A percentile compares a stretch with the other conserved stretches of the same genome.
Evolutionary conservation across 2,113 vertebrate genomes (phyloP).

Genomic region (Gasterosteus aculeatus): DNA sequence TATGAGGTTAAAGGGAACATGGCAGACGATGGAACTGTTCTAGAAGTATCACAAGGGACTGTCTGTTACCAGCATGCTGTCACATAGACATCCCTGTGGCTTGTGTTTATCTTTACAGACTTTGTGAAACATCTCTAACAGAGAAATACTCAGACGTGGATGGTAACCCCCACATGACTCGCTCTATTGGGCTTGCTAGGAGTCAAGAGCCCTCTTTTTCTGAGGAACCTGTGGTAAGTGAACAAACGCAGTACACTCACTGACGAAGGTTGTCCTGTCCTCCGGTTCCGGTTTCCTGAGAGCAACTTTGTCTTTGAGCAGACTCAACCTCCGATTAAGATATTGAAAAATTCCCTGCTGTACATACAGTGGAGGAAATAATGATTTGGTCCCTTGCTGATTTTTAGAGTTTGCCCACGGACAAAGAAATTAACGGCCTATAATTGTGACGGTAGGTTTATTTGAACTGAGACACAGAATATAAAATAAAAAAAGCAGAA

Average conservation of each 20-base stretch:
- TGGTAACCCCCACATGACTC: slow-evolving; percentile 67
- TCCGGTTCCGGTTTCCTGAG: too few species aligned
- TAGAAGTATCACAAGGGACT: background rate
- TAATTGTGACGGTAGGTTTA: too few species aligned
- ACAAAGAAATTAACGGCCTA: too few species aligned
- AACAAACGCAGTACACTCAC: background rate
- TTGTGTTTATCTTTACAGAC: slow-evolving; percentile 73
- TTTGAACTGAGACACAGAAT: too few species aligned
- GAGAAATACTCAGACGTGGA: slow-evolving; percentile 88
- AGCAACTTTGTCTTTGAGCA: too few species aligned
- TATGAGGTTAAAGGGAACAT: background rate
- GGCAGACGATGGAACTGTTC: background rate
- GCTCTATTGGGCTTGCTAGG: slow-evolving; percentile 87
- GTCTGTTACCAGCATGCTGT: background rate
- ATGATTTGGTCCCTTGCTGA: too few species aligned
- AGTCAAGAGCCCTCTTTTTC: slow-evolving; percentile 92
- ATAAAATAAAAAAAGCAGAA: too few species aligned
- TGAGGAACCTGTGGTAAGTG: slow-evolving; percentile 86
- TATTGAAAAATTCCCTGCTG: too few species aligned
- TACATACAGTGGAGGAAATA: too few species aligned
- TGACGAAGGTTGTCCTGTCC: background rate
- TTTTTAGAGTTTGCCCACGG: too few species aligned
- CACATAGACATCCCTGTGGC: background rate
- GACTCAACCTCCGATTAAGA: too few species aligned
- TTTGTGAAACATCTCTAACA: slow-evolving; percentile 90